These are phyloP conservation scores for Bubo bubo DNA, from an alignment of 2,113 vertebrate species.

Conservation along the genomic window DNA sequence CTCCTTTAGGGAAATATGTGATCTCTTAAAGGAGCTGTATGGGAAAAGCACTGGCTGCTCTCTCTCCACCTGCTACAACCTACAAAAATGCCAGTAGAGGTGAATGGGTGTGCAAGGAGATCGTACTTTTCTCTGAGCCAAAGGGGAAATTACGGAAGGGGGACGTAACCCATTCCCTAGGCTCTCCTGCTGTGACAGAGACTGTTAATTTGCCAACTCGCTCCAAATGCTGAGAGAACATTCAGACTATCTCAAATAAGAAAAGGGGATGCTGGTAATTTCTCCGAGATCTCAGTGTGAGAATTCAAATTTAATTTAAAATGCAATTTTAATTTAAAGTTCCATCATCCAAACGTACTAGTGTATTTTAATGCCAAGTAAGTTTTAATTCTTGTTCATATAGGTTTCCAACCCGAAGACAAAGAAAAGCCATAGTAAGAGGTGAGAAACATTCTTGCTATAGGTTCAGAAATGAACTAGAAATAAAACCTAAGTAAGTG, in stretches of 20 bases:
- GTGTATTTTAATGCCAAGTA: neutral
- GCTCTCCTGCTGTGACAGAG: neutral
- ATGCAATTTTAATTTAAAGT: neutral
- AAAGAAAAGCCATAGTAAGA: neutral
- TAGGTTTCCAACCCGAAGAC: neutral
- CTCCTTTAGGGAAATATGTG: neutral
- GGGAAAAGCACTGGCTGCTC: neutral
- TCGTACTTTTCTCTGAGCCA: neutral
- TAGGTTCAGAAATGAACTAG: slow-evolving; percentile 8
- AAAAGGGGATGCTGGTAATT: neutral
- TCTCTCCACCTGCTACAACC: neutral
- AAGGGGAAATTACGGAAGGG: neutral
- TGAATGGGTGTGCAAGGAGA: neutral
- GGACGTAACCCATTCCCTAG: neutral
- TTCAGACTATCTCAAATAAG: neutral
- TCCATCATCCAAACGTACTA: neutral
- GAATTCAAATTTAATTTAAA: neutral
- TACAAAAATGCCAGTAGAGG: neutral
- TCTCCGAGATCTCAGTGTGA: neutral
- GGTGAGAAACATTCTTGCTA: neutral
- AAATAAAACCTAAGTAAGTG: slow-evolving; percentile 47
- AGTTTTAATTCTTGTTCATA: neutral
- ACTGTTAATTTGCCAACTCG: neutral
- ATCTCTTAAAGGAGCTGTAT: neutral
- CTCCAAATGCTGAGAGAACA: neutral